Evolutionary conservation across 2,113 vertebrate species (phyloP).

Genomic region (Pampusana beccarii): DNA sequence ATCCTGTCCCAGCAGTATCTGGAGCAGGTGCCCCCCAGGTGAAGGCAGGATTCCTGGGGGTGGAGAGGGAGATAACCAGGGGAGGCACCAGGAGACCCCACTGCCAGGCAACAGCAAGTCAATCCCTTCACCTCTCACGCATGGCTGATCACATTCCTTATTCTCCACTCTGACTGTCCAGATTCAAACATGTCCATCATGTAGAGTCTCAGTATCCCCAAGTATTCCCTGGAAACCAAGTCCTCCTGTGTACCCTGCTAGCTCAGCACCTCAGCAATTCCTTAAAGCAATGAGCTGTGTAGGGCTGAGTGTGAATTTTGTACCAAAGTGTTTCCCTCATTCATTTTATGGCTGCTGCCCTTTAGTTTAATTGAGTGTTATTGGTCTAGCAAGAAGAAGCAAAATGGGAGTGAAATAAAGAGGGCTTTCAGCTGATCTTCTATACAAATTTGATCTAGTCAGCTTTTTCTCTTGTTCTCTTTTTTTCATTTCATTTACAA

Average conservation of each 20-base stretch:
- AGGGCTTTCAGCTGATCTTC: neutral
- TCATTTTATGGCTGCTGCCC: neutral
- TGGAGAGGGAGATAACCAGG: no score
- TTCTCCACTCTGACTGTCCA: neutral
- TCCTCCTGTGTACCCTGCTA: neutral
- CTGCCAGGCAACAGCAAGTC: neutral
- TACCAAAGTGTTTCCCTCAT: neutral
- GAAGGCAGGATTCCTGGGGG: neutral
- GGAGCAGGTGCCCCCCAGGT: neutral
- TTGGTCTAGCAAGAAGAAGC: neutral
- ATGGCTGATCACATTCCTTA: neutral
- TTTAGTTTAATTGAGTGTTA: neutral
- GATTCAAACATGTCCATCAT: neutral
- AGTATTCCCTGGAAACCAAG: neutral
- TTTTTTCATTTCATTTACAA: neutral
- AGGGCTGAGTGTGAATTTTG: neutral
- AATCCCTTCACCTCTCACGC: neutral
- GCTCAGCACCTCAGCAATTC: neutral
- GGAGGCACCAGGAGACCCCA: neutral
- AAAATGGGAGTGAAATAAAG: neutral
- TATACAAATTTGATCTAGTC: neutral
- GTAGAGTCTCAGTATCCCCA: neutral
- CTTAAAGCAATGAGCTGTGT: neutral
- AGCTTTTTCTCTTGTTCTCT: neutral
- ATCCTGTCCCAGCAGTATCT: neutral